These are phyloP conservation scores for Homarus gammarus DNA, from an alignment of 2,888 invertebrate species.

Conservation along the genomic window DNA sequence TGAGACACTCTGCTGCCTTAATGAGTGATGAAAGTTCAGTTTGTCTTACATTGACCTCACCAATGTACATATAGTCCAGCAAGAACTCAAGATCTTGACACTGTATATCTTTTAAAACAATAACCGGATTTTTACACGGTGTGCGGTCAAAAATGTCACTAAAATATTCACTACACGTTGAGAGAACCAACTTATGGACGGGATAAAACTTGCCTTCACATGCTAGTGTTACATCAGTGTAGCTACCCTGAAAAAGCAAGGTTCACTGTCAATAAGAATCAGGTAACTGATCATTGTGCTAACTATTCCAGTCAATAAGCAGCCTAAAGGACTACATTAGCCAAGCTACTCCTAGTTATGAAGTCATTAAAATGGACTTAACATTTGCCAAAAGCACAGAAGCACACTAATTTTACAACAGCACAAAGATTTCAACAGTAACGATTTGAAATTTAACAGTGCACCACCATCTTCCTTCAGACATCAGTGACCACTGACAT, in stretches of 20 bases:
- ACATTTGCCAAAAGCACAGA: no score
- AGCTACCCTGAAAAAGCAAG: constrained; percentile 47
- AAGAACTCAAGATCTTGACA: constrained; percentile 66
- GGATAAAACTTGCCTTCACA: constrained; percentile 71
- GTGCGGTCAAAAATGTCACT: constrained; percentile 67
- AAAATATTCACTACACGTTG: constrained; percentile 71
- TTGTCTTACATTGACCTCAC: constrained; percentile 67
- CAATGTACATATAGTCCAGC: constrained; percentile 71
- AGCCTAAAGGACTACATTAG: no score
- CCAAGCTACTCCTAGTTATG: no score
- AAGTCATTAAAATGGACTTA: no score
- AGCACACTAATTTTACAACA: no score
- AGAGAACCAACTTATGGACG: constrained; percentile 66
- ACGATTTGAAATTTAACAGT: no score
- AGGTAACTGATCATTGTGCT: no score
- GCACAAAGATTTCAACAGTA: no score
- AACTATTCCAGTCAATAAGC: no score
- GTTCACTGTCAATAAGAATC: background rate
- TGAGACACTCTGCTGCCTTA: constrained; percentile 67
- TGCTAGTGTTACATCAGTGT: constrained; percentile 66
- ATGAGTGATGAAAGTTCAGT: constrained; percentile 66
- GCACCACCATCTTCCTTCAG: no score
- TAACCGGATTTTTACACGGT: constrained; percentile 65
- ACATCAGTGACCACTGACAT: no score
- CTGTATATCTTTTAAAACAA: constrained; percentile 67